Evolutionary conservation across 23 tunicate genomes (phyloP).

Genomic region (Trididemnum miniatum): DNA sequence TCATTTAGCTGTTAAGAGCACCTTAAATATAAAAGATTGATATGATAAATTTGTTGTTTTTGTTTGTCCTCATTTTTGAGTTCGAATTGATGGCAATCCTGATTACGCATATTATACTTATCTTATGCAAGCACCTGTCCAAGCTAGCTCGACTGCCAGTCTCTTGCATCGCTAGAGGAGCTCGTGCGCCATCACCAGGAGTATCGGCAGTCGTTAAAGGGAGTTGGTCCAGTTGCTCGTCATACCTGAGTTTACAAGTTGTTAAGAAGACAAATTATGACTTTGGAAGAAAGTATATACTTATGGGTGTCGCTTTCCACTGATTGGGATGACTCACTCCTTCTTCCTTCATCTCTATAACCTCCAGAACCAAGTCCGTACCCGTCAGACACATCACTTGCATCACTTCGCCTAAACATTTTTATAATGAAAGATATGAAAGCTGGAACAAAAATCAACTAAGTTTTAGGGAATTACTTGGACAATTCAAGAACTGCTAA

Average conservation of each 20-base stretch:
- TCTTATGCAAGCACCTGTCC: no score
- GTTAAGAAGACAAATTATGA: not conserved
- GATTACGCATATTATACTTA: no score
- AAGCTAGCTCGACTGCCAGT: slow-evolving; percentile 84
- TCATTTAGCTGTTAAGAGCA: no score
- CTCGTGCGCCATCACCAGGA: slow-evolving; percentile 20
- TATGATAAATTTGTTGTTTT: no score
- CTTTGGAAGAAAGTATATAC: not conserved
- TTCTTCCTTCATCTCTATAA: not conserved
- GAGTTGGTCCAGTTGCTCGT: slow-evolving; percentile 20
- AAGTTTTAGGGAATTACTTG: no score
- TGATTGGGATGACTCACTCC: slow-evolving; percentile 40
- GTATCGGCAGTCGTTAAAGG: slow-evolving; percentile 2
- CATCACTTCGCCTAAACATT: slow-evolving; percentile 82
- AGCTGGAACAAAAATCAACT: no score
- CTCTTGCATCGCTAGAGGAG: slow-evolving; percentile 84
- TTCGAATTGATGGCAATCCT: no score
- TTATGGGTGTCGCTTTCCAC: not conserved
- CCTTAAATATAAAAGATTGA: no score
- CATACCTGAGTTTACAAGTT: not conserved
- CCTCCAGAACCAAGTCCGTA: no score
- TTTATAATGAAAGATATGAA: no score
- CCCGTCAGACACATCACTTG: slow-evolving; percentile 65
- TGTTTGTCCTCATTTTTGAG: no score
- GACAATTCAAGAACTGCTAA: no score